phyloP scores from a whole-genome alignment of 2,113 vertebrate genomes.

The Corythornis cristatus region DNA sequence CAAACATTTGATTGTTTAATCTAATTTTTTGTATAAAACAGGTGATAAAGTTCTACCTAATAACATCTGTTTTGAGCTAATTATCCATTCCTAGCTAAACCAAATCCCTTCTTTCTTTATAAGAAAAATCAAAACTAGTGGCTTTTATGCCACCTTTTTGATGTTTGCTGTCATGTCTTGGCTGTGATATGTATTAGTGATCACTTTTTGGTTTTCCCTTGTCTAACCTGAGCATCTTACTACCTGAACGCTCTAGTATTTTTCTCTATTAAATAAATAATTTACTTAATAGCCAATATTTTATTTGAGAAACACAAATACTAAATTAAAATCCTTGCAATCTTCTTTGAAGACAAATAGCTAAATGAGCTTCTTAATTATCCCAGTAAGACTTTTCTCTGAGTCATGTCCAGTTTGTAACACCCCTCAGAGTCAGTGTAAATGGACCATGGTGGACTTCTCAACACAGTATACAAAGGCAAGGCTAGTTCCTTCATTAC shows the following conservation, averaged over 20 bases:
- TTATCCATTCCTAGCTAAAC: slow-evolving; percentile 37
- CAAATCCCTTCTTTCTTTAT: not conserved
- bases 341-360: not conserved
- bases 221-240: not conserved
- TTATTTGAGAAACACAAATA: not conserved
- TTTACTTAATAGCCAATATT: not conserved
- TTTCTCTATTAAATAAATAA: not conserved
- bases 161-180: not conserved
- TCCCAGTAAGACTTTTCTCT: not conserved
- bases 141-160: not conserved
- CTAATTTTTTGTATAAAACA: slow-evolving; percentile 59
- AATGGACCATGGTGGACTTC: not conserved
- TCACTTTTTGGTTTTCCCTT: not conserved
- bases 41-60: slow-evolving; percentile 62
- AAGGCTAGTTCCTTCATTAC: not conserved
- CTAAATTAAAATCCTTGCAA: not conserved
- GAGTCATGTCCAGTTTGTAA: not conserved
- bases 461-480: not conserved
- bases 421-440: not conserved
- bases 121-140: not conserved
- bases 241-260: not conserved
- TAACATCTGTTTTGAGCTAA: slow-evolving; percentile 57
- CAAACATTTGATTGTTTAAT: slow-evolving; percentile 14
- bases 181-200: not conserved
- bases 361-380: too few relatives aligned